Conservation (phyloP, 2,113 vertebrate genomes). For the Agapornis roseicollis region DNA sequence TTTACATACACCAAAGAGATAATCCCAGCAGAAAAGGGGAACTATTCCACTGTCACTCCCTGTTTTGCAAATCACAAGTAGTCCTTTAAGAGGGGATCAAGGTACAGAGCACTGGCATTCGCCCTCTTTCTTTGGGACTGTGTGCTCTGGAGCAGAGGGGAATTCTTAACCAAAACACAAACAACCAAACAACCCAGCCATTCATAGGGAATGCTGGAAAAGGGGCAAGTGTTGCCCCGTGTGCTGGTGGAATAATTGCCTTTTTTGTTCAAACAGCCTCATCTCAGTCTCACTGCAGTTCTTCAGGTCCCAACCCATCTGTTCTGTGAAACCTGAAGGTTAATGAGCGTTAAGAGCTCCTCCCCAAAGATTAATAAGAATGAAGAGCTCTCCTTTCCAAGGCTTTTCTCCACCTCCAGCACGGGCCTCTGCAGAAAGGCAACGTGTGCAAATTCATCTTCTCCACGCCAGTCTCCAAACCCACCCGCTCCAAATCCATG, state of each 20-base stretch:
- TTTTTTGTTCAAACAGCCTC: background rate
- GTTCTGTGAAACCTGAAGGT: background rate
- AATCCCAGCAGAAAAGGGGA: background rate
- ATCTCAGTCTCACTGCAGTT: background rate
- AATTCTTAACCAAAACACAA: background rate
- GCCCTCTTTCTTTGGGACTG: background rate
- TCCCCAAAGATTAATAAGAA: conserved; percentile 3
- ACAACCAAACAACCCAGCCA: background rate
- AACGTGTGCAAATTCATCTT: background rate
- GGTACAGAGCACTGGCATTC: background rate
- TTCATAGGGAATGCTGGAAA: background rate
- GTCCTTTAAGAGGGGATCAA: background rate
- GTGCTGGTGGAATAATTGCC: background rate
- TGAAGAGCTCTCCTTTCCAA: background rate
- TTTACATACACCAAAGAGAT: background rate
- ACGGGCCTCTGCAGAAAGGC: background rate
- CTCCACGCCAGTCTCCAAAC: background rate
- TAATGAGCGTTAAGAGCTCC: background rate
- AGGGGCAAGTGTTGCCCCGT: background rate
- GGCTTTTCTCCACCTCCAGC: conserved; percentile 3
- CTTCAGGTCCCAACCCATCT: conserved; percentile 10
- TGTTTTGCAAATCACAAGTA: background rate
- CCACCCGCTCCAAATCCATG: background rate
- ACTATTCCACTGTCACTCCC: fast-evolving
- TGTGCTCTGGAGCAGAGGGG: background rate